Base-by-base conservation (phyloP, 2,888 invertebrate genomes). In the Teinopalpus imperialis region DNA sequence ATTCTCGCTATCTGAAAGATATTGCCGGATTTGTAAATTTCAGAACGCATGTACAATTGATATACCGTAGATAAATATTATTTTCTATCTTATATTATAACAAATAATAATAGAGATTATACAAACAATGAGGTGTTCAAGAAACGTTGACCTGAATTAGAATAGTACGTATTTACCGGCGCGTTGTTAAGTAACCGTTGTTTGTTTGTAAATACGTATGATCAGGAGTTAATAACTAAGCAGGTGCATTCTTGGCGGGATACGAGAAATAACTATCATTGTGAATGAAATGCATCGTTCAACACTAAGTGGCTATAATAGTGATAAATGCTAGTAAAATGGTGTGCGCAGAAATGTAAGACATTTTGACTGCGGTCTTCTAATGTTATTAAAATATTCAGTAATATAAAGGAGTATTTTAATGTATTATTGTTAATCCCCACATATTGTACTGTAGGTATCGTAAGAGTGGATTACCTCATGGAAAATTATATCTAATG, bases 131-230 rank as follows among this genome's bases (percentile, higher is more conserved):
- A 20, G n/a, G 10, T n/a, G 23, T 18, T 8, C 13, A 16, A 2
- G 36, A 30, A 23, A 43, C 43, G 35, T 30, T 43, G 37, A 31
- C 24, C 44, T 37, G 32, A 45, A 39, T 45, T 45, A 32, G 32
- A 45, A 39, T 32, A 37, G 32, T 34, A 20, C 10, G 26, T 39
- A 27, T 45, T 32, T 44, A 44, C 39, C 27, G 14, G 21, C 7
- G 34, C 18, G 18, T 9, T 31, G 29, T 13, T 10, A 9, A 13
- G 5, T 41, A 8, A 12, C 34, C 18, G 31, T 23, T 8, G 12
- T 9, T 5, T 24, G 23, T 14, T 20, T 18, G 20, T 10, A 35
- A 41, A 35, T 26, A 23, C 40, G 6, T 35, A 35, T 40, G 3
- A 40, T 40, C 32, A 13, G 6, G 0, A 4, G 14, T 26, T 46